phyloP scores from a whole-genome alignment of 1,140 invertebrate genomes.

The Heliconius hermathena region DNA sequence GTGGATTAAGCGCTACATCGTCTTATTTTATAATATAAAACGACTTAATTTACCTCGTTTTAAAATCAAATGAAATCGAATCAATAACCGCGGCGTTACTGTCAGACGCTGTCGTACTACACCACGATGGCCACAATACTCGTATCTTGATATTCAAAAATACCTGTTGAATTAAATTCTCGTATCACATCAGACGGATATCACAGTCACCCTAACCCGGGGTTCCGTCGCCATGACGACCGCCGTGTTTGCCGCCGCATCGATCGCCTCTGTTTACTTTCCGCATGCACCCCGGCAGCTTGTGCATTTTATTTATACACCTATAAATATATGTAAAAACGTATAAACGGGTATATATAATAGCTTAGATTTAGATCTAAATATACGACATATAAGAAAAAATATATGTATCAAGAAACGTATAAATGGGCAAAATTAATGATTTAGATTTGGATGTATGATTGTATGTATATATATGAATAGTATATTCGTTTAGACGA shows the following conservation, averaged over 20 bases:
- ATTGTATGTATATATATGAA: no score
- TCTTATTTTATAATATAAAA: no score
- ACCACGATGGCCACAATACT: no score
- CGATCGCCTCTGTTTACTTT: conserved; percentile 74
- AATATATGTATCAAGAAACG: neutral
- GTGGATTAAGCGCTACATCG: no score
- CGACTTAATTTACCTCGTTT: no score
- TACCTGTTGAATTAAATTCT: neutral
- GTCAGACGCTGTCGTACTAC: no score
- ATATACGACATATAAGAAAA: neutral
- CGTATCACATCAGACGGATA: neutral
- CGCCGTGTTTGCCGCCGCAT: conserved; percentile 77
- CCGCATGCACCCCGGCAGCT: conserved; percentile 50
- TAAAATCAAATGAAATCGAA: no score
- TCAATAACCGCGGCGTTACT: no score
- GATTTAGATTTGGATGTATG: neutral
- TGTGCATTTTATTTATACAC: conserved; percentile 25
- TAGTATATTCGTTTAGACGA: no score
- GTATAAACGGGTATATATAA: neutral
- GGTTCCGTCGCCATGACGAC: conserved; percentile 66
- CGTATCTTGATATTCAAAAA: neutral
- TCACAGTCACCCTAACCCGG: conserved; percentile 14
- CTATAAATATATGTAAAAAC: neutral
- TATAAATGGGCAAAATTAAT: neutral
- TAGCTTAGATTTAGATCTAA: neutral